Evolutionary conservation across 2,888 invertebrate species (phyloP).

Genomic region (Alloplasta piceator): DNA sequence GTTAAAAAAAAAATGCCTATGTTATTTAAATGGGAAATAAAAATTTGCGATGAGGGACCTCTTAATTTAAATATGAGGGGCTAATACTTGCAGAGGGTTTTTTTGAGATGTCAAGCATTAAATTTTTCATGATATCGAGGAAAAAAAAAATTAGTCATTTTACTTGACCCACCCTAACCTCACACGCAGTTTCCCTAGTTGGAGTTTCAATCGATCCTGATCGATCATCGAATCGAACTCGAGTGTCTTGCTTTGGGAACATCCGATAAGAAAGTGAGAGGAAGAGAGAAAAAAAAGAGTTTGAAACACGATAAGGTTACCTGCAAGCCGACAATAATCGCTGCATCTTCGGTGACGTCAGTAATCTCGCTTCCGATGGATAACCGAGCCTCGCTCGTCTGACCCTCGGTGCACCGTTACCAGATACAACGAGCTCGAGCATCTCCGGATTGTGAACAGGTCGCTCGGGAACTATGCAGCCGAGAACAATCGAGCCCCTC

Average conservation of each 20-base stretch:
- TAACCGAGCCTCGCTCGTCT: conserved; percentile 80
- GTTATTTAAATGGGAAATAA: no score
- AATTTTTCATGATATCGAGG: no score
- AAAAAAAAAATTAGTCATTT: no score
- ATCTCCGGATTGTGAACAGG: conserved; percentile 82
- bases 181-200: not conserved
- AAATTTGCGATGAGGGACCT: no score
- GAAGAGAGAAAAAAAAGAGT: not conserved
- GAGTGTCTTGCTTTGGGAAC: conserved; percentile 20
- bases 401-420: conserved; percentile 80
- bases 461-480: conserved; percentile 83
- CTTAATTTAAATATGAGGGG: no score
- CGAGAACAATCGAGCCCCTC: conserved; percentile 83
- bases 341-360: conserved; percentile 84
- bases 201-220: conserved; percentile 7
- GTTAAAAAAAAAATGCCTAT: no score
- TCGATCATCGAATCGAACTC: conserved; percentile 15
- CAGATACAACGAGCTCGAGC: conserved; percentile 81
- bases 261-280: not conserved
- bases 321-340: conserved; percentile 84
- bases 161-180: not conserved
- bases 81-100: no score
- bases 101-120: no score
- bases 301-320: conserved; percentile 68
- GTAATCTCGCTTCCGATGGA: conserved; percentile 83